phyloP scores from a whole-genome alignment of 2,797 vertebrate species.

The Neosilurus hyrtlii region DNA sequence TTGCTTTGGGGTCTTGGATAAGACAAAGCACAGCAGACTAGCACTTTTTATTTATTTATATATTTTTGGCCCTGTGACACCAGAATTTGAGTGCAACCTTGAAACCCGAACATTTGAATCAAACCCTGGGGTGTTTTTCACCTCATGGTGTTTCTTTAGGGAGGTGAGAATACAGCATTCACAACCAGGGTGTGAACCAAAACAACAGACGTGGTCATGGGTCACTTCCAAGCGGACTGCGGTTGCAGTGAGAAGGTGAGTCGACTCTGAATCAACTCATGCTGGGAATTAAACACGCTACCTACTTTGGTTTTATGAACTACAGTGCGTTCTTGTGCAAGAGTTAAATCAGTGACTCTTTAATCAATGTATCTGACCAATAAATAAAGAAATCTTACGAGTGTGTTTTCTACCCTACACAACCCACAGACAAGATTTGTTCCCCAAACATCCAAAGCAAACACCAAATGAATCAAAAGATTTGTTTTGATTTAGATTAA shows the following conservation, averaged over 20 bases:
- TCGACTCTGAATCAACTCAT: not conserved
- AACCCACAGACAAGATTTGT: not conserved
- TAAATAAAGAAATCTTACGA: not conserved
- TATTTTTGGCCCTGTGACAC: not conserved
- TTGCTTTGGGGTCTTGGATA: constrained; percentile 38
- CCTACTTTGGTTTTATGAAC: not conserved
- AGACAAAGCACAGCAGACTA: not conserved
- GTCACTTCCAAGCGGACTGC: not conserved
- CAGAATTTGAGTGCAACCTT: not conserved
- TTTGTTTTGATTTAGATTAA: not conserved
- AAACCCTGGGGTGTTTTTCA: not conserved
- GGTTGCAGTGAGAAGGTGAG: not conserved
- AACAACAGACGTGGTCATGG: too few species aligned
- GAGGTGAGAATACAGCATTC: not conserved
- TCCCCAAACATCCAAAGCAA: not conserved
- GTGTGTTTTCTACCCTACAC: not conserved
- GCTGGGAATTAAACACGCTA: not conserved
- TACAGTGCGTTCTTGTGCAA: not conserved
- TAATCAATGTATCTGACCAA: not conserved
- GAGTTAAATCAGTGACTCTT: not conserved
- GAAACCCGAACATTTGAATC: not conserved
- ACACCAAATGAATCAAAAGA: not conserved
- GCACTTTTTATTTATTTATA: not conserved
- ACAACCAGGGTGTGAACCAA: not conserved
- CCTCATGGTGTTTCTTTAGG: not conserved